Evolutionary conservation across 2,888 invertebrate genomes (phyloP), one percentile per base, ranked within the genome.

Genomic region (Folsomia manolachei): DNA sequence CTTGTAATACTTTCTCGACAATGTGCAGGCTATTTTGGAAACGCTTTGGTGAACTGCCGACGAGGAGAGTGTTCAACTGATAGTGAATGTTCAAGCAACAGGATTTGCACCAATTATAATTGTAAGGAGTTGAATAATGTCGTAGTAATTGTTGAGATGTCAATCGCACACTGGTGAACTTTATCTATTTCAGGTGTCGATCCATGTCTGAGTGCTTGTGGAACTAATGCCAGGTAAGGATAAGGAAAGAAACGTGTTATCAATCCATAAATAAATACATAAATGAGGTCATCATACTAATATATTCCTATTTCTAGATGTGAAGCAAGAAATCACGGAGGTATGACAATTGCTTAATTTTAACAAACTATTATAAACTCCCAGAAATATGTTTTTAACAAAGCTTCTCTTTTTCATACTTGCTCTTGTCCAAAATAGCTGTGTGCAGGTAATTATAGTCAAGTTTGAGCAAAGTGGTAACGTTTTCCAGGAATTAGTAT

Each of bases 1-100:
- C n/a, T n/a, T n/a, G n/a, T n/a, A n/a, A n/a, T n/a, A n/a, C n/a
- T n/a, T n/a, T n/a, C n/a, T n/a, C n/a, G n/a, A n/a, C n/a, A n/a
- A n/a, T n/a, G n/a, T n/a, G n/a, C n/a, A 62, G 77, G 78, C 9
- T 78, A 74, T 62, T 56, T 76, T 21, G 93, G 93, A 27, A 91
- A 93, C 82, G 90, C 92, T 1, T 85, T 93, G 51, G 85, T 86
- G 4, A 86, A 87, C 79, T 94, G 94, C 83, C 87, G 85, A 27
- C 85, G 90, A 84, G 94, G 94, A 75, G 93, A 94, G 84, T 94
- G 94, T 80, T 86, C 89, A 76, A 86, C 88, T 73, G 92, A 94
- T 83, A 87, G 86, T 1, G 91, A 94, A 82, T 94, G 94, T 81
- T 84, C 89, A 0, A 90, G 91, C 81, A 88, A 89, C 82, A 86